These are phyloP conservation scores for Leptopilina boulardi DNA, from an alignment of 1,140 invertebrate genomes.

Conservation along the genomic window DNA sequence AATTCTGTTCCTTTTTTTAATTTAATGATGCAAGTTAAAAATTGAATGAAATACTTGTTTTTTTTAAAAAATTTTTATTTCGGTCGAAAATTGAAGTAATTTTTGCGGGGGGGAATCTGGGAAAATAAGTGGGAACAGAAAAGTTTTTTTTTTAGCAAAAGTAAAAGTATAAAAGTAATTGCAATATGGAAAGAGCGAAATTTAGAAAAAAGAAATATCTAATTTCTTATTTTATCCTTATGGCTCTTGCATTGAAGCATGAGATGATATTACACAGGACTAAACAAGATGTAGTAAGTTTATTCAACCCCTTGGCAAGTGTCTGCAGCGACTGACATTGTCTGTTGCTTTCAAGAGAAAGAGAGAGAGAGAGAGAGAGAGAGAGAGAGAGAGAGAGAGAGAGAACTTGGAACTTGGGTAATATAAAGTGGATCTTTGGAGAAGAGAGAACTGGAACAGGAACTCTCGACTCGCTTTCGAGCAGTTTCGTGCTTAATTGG, in stretches of 20 bases:
- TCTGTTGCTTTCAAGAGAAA: background rate
- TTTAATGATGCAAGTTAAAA: too few relatives aligned
- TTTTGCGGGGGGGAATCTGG: too few relatives aligned
- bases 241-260: background rate
- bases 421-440: background rate
- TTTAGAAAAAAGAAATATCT: background rate
- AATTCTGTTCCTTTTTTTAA: too few relatives aligned
- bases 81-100: too few relatives aligned
- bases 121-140: too few relatives aligned
- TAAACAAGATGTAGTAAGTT: conserved; percentile 3
- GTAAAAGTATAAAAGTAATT: too few relatives aligned
- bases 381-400: background rate
- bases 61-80: too few relatives aligned
- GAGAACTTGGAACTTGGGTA: conserved; percentile 8
- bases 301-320: conserved; percentile 7
- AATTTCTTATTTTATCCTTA: background rate
- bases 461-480: background rate
- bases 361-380: background rate
- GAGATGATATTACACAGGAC: conserved; percentile 7
- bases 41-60: too few relatives aligned
- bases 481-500: conserved; percentile 27
- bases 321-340: conserved; percentile 7
- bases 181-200: too few relatives aligned
- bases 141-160: too few relatives aligned
- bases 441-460: conserved; percentile 5